These are phyloP conservation scores for Chamaea fasciata DNA, from an alignment of 2,113 vertebrate genomes.

Conservation along the genomic window DNA sequence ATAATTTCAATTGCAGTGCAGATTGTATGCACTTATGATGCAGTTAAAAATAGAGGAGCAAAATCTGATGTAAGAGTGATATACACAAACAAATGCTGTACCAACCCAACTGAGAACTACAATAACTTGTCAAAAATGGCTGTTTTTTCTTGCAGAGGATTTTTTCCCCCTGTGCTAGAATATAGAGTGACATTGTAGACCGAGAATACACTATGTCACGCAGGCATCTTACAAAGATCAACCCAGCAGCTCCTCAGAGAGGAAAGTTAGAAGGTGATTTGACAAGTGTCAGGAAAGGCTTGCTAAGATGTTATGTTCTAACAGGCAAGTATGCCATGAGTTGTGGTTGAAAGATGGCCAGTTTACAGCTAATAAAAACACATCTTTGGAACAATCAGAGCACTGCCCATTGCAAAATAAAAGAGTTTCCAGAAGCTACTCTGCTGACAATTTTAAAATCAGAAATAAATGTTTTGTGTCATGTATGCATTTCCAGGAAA, in stretches of 20 bases:
- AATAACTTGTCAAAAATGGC: neutral
- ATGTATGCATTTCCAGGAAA: neutral
- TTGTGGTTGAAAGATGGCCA: neutral
- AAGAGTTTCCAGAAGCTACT: neutral
- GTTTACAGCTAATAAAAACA: neutral
- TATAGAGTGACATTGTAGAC: neutral
- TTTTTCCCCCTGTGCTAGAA: accelerated
- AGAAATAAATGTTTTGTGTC: neutral
- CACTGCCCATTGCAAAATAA: neutral
- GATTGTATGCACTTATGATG: constrained; percentile 4
- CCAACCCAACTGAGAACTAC: neutral
- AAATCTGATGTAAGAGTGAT: neutral
- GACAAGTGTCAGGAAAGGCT: neutral
- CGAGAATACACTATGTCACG: too few relatives aligned
- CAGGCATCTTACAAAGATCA: neutral
- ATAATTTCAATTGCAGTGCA: constrained; percentile 32
- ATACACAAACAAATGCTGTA: neutral
- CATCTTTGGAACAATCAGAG: neutral
- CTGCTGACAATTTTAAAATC: neutral
- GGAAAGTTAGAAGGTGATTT: neutral
- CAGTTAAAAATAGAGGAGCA: constrained; percentile 28
- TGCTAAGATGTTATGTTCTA: neutral
- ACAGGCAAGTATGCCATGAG: neutral
- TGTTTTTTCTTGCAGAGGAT: neutral
- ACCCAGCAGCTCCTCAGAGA: neutral